These are phyloP conservation scores for Quiscalus mexicanus DNA, from an alignment of 2,113 vertebrate genomes.

Conservation along the genomic window DNA sequence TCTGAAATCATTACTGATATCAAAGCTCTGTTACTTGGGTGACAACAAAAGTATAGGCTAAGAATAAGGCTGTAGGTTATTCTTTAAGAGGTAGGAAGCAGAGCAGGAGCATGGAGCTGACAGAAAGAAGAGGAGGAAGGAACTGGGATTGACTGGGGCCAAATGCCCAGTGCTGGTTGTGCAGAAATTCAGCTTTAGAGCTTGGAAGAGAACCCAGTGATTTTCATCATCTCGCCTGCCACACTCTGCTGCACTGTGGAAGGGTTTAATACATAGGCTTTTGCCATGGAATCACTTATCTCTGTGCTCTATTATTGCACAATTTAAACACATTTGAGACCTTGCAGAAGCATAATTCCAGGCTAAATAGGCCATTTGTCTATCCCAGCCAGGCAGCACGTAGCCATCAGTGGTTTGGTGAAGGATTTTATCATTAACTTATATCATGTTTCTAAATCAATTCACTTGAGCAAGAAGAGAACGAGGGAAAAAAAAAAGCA, in stretches of 20 bases:
- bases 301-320: not conserved
- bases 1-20: not conserved
- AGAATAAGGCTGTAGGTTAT: not conserved
- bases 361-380: not conserved
- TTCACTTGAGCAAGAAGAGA: slow-evolving; percentile 5
- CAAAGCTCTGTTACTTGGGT: not conserved
- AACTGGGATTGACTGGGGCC: not conserved
- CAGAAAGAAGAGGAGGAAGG: slow-evolving; percentile 1
- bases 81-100: not conserved
- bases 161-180: not conserved
- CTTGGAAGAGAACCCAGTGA: not conserved
- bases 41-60: not conserved
- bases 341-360: not conserved
- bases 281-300: slow-evolving; percentile 3
- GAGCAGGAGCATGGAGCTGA: not conserved
- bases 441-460: slow-evolving; percentile 44
- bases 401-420: slow-evolving; percentile 1
- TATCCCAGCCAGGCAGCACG: not conserved
- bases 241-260: slow-evolving; percentile 16
- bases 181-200: not conserved
- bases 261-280: not conserved
- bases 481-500: not conserved
- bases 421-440: slow-evolving; percentile 39
- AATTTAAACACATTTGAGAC: not conserved
- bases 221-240: not conserved